Base-by-base conservation (phyloP, 2,113 vertebrate genomes). In the Crotalus tigris region DNA sequence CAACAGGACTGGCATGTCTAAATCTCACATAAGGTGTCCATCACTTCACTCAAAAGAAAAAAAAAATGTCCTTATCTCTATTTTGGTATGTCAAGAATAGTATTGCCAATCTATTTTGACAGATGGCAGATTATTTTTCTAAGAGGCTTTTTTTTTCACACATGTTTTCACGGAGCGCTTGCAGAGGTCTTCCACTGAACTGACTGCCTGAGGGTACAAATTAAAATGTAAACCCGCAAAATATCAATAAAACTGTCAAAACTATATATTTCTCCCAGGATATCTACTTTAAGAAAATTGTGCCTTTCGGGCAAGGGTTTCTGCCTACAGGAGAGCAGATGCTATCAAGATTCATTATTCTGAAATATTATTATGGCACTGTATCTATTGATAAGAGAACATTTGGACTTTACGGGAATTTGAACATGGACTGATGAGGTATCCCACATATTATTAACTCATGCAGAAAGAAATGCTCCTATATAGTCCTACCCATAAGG, bases 201-300 rank as follows among this genome's bases (percentile, higher is more conserved):
- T 13, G 6, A 33, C 92, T 93, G 93, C 92, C 93, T 97, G 94
- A 94, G 95, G 86, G 89, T 94, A 93, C 90, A 94, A 97, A 97
- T 96, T 95, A 97, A 97, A 96, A 97, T 87, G 51, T 95, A 96
- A 97, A 95, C 46, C 39, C 94, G 85, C 92, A 94, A 96, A 97
- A 96, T 96, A 97, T 94, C 95, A 94, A 91, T 96, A 97, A 96
- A 97, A 4, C 59, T 95, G 94, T 92, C 88, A 95, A 94, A 95
- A 96, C 94, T 91, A n/a, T 96, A 92, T 97, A 95, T 93, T 88
- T 95, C 96, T 85, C 94, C 89, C 93, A 94, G 95, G 91, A 95
- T 61, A 96, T 94, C 96, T 97, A 93, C 91, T n/a, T 92, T 93
- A 49, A 96, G 93, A 93, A 86, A 54, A 92, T 7, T 91, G 58